These are phyloP conservation scores for Centropristis striata DNA, from an alignment of 2,113 vertebrate genomes.

Conservation along the genomic window DNA sequence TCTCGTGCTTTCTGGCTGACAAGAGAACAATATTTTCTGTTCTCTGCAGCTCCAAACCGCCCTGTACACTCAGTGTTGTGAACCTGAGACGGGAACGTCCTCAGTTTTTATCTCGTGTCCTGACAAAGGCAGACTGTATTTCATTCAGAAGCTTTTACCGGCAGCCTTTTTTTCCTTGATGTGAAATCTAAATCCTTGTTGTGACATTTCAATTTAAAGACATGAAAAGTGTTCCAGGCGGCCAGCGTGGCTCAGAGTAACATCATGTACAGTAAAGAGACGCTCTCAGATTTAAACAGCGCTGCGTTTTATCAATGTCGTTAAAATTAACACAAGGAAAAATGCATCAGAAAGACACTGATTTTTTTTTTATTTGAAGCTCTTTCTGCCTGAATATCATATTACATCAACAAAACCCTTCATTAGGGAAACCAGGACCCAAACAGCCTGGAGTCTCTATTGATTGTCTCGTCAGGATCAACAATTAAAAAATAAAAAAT, in stretches of 20 bases:
- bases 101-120: slow-evolving; percentile 8
- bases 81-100: not conserved
- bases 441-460: not conserved
- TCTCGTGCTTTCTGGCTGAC: not conserved
- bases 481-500: too few species aligned
- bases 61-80: not conserved
- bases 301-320: not conserved
- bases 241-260: not conserved
- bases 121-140: slow-evolving; percentile 23
- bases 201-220: slow-evolving; percentile 57
- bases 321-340: slow-evolving; percentile 7
- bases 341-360: not conserved
- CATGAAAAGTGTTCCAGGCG: slow-evolving; percentile 3
- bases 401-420: slow-evolving; percentile 2
- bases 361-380: not conserved
- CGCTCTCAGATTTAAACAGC: slow-evolving; percentile 32
- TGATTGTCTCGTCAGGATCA: not conserved
- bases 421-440: slow-evolving; percentile 7
- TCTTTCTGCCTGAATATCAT: not conserved
- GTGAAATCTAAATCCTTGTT: slow-evolving; percentile 33
- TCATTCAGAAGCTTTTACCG: slow-evolving; percentile 14
- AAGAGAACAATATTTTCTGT: not conserved
- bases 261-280: not conserved
- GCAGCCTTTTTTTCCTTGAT: slow-evolving; percentile 24
- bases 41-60: not conserved